These are phyloP conservation scores for Cyphomyrus discorhynchus DNA, from an alignment of 2,113 vertebrate genomes.

Conservation along the genomic window DNA sequence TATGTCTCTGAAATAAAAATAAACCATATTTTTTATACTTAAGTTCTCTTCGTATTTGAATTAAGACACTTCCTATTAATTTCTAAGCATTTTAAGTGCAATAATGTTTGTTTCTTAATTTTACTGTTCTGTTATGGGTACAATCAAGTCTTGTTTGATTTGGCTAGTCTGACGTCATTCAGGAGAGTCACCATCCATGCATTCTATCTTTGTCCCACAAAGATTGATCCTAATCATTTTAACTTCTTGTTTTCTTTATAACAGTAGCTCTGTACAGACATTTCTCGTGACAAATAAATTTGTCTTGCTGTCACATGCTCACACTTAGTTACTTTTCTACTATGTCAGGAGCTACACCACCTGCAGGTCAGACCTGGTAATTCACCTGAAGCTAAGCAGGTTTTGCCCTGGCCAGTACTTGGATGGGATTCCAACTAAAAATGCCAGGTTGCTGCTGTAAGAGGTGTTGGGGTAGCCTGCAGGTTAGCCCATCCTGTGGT, in stretches of 20 bases:
- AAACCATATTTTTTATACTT: neutral
- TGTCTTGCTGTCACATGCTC: neutral
- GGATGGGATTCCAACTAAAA: no score
- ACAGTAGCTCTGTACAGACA: neutral
- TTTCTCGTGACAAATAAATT: neutral
- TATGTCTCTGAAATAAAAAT: neutral
- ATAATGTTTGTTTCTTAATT: neutral
- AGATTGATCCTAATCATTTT: neutral
- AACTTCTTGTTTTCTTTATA: neutral
- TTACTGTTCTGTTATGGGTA: neutral
- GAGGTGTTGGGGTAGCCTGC: no score
- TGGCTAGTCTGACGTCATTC: neutral
- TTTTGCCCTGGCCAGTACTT: no score
- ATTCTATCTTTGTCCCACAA: neutral
- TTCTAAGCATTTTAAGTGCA: neutral
- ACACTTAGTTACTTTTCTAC: neutral
- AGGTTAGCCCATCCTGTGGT: no score
- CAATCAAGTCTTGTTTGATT: neutral
- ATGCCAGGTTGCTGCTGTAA: no score
- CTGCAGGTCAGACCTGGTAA: neutral
- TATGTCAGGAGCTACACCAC: neutral
- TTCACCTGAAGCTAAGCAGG: no score
- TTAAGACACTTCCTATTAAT: neutral
- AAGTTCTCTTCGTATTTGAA: neutral
- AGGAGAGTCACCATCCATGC: neutral